Conservation (phyloP, 2,888 invertebrate species). For the Nomada ferruginata region DNA sequence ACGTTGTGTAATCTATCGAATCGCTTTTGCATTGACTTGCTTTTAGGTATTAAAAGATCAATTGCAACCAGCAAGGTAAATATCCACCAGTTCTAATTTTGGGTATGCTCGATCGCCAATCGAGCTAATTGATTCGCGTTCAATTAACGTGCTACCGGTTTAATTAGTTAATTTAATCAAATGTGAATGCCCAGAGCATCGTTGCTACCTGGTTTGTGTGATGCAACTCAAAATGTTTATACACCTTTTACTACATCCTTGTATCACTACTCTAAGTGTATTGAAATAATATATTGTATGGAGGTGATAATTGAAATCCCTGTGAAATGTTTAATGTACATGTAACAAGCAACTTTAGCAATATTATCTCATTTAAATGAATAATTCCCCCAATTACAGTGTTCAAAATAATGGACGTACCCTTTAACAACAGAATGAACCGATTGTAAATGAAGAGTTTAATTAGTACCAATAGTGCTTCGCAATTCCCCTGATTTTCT, state of each 20-base stretch:
- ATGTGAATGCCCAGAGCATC: neutral
- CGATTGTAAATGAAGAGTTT: no score
- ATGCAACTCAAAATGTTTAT: neutral
- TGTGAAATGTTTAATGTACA: no score
- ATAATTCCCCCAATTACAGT: no score
- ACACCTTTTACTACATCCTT: neutral
- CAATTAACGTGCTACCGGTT: neutral
- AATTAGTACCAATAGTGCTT: no score
- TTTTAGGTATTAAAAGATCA: neutral
- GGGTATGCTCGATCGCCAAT: neutral
- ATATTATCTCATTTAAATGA: no score
- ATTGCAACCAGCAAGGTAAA: neutral
- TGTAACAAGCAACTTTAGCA: no score
- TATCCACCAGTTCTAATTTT: neutral
- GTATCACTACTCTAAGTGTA: no score
- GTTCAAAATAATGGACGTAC: no score
- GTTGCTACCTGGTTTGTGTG: neutral
- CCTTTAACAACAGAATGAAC: no score
- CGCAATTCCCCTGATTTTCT: no score
- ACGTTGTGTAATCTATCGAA: neutral
- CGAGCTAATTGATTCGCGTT: slow-evolving; percentile 21
- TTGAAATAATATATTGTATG: no score
- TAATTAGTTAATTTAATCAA: slow-evolving; percentile 28
- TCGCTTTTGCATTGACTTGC: neutral
- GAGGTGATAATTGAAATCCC: no score